These are phyloP conservation scores for Mycteria americana DNA, from an alignment of 2,797 vertebrate genomes.

Conservation along the genomic window DNA sequence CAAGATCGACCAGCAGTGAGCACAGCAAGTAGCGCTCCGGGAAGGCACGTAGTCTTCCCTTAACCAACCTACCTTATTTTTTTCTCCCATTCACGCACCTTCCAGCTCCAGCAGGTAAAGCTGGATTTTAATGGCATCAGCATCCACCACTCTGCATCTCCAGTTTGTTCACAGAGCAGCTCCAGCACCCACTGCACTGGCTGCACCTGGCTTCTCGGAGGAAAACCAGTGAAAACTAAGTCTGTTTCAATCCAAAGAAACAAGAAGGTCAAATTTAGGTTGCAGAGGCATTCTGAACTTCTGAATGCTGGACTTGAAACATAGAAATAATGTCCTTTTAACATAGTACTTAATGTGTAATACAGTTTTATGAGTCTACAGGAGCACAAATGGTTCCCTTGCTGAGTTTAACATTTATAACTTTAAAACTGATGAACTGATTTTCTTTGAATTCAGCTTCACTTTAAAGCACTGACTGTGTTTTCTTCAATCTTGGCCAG, in stretches of 20 bases:
- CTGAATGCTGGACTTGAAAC: not conserved
- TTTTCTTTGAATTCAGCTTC: not conserved
- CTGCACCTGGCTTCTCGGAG: rapidly evolving
- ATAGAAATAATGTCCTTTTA: not conserved
- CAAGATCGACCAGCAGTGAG: rapidly evolving
- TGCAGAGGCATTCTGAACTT: not conserved
- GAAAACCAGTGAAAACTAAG: not conserved
- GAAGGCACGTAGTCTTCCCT: rapidly evolving
- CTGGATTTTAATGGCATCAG: not conserved
- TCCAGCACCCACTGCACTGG: not conserved
- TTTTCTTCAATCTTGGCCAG: not conserved
- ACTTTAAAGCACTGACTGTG: not conserved
- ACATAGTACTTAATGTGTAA: not conserved
- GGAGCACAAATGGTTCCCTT: not conserved
- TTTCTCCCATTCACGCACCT: not conserved
- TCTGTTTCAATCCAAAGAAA: not conserved
- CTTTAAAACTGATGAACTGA: not conserved
- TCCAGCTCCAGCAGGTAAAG: not conserved
- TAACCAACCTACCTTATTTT: not conserved
- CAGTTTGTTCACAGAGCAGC: not conserved
- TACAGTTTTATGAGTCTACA: not conserved
- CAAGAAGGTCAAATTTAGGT: not conserved
- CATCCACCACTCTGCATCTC: not conserved
- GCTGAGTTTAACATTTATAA: not conserved
- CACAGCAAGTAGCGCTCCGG: not conserved